These are phyloP conservation scores for Epinotia demarniana DNA, from an alignment of 2,888 invertebrate genomes.

Conservation along the genomic window DNA sequence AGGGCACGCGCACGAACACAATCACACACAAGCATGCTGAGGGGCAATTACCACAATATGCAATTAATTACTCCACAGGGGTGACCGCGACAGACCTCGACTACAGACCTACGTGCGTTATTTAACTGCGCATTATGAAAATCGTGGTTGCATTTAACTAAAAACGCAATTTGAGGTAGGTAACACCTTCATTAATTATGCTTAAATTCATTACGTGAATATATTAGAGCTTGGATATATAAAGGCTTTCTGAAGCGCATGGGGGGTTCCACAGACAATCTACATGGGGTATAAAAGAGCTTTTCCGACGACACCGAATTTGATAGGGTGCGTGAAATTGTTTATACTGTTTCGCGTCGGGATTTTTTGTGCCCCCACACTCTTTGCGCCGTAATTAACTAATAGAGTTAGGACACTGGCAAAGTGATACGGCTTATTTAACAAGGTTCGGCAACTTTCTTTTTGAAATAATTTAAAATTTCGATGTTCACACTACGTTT, in stretches of 20 bases:
- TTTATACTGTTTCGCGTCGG: slow-evolving; percentile 39
- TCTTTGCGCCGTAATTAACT: slow-evolving; percentile 41
- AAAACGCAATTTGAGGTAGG: slow-evolving; percentile 27
- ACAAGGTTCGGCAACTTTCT: neutral
- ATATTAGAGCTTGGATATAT: neutral
- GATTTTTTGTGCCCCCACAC: slow-evolving; percentile 32
- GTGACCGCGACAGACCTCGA: slow-evolving; percentile 56
- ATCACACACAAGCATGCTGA: slow-evolving; percentile 36
- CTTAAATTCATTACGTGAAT: neutral
- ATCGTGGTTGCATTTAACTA: slow-evolving; percentile 53
- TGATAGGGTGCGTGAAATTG: slow-evolving; percentile 42
- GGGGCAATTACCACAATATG: slow-evolving; percentile 67
- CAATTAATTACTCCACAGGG: slow-evolving; percentile 67
- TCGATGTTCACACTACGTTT: neutral
- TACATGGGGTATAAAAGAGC: slow-evolving; percentile 28
- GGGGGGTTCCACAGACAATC: no score
- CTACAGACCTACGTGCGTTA: slow-evolving; percentile 50
- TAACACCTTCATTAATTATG: neutral
- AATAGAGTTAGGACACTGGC: slow-evolving; percentile 34
- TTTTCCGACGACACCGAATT: slow-evolving; percentile 37
- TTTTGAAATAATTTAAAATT: neutral
- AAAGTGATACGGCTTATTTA: neutral
- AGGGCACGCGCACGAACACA: slow-evolving; percentile 5
- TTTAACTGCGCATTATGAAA: slow-evolving; percentile 52
- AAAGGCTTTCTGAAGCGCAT: neutral